Conservation (phyloP, 2,888 invertebrate species). For the Chymomyza fuscimana region DNA sequence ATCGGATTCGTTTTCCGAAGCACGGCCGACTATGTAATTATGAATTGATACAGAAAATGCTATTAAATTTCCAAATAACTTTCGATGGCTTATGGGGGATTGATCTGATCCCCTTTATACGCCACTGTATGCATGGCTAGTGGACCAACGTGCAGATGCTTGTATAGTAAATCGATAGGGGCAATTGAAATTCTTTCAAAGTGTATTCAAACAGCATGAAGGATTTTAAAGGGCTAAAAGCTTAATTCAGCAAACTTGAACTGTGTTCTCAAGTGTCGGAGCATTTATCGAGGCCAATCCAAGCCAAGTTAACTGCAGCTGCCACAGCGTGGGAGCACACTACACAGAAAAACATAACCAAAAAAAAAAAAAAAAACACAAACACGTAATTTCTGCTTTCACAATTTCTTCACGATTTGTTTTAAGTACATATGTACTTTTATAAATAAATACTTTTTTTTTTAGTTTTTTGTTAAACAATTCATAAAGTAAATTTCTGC, state of each 20-base stretch:
- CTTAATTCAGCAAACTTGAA: background rate
- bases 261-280: background rate
- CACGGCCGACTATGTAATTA: too few relatives aligned
- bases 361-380: background rate
- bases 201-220: background rate
- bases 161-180: background rate
- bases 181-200: conserved; percentile 24
- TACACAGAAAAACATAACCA: background rate
- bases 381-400: background rate
- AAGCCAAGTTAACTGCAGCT: background rate
- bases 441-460: conserved; percentile 23
- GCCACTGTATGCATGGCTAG: conserved; percentile 20
- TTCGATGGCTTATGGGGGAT: background rate
- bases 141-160: background rate
- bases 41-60: too few relatives aligned
- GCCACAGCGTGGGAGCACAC: background rate
- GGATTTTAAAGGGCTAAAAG: conserved; percentile 10
- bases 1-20: too few relatives aligned
- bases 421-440: conserved; percentile 9
- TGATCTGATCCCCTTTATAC: too few relatives aligned
- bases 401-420: conserved; percentile 17
- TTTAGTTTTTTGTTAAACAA: background rate
- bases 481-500: background rate
- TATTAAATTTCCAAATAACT: too few relatives aligned
- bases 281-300: background rate